Evolutionary conservation across 2,797 vertebrate species (phyloP).

Genomic region (Sebastes goodei): DNA sequence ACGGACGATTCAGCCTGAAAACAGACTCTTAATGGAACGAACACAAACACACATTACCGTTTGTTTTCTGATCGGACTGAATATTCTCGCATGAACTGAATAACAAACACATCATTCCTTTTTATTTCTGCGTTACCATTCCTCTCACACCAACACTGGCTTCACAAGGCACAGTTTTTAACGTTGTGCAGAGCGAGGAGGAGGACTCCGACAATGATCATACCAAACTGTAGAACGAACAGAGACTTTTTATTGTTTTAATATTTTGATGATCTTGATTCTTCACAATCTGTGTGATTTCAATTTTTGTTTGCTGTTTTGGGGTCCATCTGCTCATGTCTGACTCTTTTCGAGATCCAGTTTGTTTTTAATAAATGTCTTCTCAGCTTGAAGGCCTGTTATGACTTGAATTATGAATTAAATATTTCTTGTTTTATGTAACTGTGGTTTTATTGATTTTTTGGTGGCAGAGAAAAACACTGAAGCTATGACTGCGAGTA

Average conservation of each 20-base stretch:
- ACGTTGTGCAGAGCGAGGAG: neutral
- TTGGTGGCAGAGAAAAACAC: neutral
- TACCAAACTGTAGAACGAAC: neutral
- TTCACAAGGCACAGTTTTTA: neutral
- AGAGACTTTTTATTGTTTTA: neutral
- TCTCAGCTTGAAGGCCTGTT: slow-evolving; percentile 37
- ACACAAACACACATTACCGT: neutral
- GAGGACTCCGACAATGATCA: neutral
- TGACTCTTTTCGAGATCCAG: neutral
- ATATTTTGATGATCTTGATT: neutral
- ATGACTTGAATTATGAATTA: slow-evolving; percentile 64
- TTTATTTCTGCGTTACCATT: neutral
- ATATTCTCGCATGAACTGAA: slow-evolving; percentile 7
- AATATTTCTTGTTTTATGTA: slow-evolving; percentile 50
- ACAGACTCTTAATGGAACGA: neutral
- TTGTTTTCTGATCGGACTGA: neutral
- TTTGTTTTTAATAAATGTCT: slow-evolving; percentile 2
- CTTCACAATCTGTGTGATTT: neutral
- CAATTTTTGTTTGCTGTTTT: neutral
- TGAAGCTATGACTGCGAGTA: neutral
- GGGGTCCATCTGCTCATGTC: neutral
- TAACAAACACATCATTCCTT: neutral
- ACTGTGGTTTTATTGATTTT: neutral
- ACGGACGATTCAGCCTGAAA: neutral
- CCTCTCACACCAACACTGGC: neutral